These are phyloP conservation scores for Anisognathus igniventris DNA, from an alignment of 2,797 vertebrate species.

Conservation along the genomic window DNA sequence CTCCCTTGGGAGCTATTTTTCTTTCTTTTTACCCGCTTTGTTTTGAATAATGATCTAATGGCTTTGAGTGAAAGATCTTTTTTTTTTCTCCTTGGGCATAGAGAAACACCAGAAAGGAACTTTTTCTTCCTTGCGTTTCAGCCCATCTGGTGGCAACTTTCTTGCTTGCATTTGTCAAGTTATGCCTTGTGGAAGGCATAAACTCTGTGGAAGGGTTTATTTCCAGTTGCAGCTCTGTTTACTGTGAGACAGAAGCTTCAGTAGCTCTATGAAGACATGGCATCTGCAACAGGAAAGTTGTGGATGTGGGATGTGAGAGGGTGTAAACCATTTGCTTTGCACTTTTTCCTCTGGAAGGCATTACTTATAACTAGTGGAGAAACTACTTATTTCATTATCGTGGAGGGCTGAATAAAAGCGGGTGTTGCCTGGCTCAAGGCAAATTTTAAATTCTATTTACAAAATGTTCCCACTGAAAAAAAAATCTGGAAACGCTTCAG, in stretches of 20 bases:
- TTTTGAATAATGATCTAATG: neutral
- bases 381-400: constrained; percentile 54
- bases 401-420: constrained; percentile 57
- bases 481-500: constrained; percentile 73
- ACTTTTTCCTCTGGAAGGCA: constrained; percentile 11
- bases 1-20: neutral
- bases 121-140: neutral
- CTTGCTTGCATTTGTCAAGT: neutral
- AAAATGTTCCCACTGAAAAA: constrained; percentile 61
- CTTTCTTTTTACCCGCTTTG: neutral
- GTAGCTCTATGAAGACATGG: neutral
- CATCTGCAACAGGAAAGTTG: neutral
- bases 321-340: constrained; percentile 12
- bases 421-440: constrained; percentile 67
- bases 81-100: neutral
- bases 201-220: neutral
- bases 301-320: neutral
- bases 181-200: neutral
- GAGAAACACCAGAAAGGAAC: neutral
- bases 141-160: neutral
- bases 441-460: constrained; percentile 68
- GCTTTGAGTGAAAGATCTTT: neutral
- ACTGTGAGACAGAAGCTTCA: neutral
- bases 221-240: neutral
- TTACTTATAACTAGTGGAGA: constrained; percentile 18